Conservation (phyloP, 1,140 invertebrate species). For the Aphidius ervi region DNA sequence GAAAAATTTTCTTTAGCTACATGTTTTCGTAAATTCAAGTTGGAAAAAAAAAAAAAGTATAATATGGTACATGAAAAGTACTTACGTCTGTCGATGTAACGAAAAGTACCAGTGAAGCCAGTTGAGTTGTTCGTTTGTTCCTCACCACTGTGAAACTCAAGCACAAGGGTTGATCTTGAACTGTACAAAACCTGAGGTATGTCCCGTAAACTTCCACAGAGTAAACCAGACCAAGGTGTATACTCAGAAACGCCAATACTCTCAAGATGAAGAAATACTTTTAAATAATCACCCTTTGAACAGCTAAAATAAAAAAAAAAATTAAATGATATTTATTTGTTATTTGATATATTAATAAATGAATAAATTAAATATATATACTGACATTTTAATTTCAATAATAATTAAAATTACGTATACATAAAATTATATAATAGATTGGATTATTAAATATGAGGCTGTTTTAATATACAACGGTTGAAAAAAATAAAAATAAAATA, state of each 20-base stretch:
- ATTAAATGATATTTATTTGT: background rate
- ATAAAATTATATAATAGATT: too few relatives aligned
- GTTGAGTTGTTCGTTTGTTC: constrained; percentile 59
- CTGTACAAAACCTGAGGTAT: constrained; percentile 75
- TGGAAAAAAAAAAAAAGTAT: background rate
- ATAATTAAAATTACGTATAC: too few relatives aligned
- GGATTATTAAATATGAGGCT: too few relatives aligned
- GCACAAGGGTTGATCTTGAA: constrained; percentile 71
- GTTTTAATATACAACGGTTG: too few relatives aligned
- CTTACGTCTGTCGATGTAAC: constrained; percentile 80
- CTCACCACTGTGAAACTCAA: constrained; percentile 74
- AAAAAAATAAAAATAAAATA: too few relatives aligned
- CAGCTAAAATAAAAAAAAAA: constrained; percentile 57
- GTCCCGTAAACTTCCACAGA: constrained; percentile 71
- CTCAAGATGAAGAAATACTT: constrained; percentile 73
- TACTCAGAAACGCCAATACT: constrained; percentile 71
- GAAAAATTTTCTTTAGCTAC: constrained; percentile 2
- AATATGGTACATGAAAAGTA: constrained; percentile 27
- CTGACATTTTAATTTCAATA: background rate
- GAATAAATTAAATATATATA: too few relatives aligned
- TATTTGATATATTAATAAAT: too few relatives aligned
- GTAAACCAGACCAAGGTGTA: constrained; percentile 68
- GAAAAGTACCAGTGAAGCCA: constrained; percentile 75
- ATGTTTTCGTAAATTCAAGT: background rate
- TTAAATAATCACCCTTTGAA: constrained; percentile 70